phyloP scores from a whole-genome alignment of 2,797 vertebrate species.

The Karalla daura region DNA sequence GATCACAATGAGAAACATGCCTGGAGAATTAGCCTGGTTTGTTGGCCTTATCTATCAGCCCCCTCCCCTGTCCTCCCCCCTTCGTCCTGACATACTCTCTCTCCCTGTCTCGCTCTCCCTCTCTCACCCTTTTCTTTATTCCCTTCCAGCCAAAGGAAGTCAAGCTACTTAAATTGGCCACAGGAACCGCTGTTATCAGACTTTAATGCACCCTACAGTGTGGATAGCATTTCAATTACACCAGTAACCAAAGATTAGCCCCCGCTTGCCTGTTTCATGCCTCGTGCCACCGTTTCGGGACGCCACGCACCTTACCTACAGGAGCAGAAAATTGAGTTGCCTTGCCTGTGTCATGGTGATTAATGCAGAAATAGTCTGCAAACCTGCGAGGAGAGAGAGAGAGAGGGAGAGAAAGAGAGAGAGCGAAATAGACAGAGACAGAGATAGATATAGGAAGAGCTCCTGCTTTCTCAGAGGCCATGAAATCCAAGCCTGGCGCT shows the following conservation, averaged over 20 bases:
- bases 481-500: constrained; percentile 73
- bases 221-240: constrained; percentile 99
- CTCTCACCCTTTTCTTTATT: constrained; percentile 81
- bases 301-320: constrained; percentile 97
- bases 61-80: constrained; percentile 24
- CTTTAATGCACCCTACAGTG: constrained; percentile 99
- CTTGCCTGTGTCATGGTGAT: constrained; percentile 99
- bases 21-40: constrained; percentile 99
- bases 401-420: constrained; percentile 59
- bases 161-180: constrained; percentile 99
- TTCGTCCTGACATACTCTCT: constrained; percentile 43
- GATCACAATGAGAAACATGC: constrained; percentile 99
- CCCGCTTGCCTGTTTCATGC: constrained; percentile 96
- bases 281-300: constrained; percentile 91
- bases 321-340: constrained; percentile 99
- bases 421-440: constrained; percentile 54
- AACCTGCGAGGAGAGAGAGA: constrained; percentile 87
- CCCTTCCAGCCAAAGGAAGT: constrained; percentile 92
- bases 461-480: constrained; percentile 59
- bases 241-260: constrained; percentile 99
- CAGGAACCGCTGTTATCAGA: constrained; percentile 99
- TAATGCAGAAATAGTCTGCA: constrained; percentile 98
- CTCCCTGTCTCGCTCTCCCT: constrained; percentile 27
- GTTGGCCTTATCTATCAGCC: constrained; percentile 97
- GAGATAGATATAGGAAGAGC: constrained; percentile 63